Percentiles rank a stretch among this genome's conserved stretches.
Evolutionary conservation across 2,113 vertebrate genomes (phyloP).

Genomic region (Zonotrichia leucophrys): DNA sequence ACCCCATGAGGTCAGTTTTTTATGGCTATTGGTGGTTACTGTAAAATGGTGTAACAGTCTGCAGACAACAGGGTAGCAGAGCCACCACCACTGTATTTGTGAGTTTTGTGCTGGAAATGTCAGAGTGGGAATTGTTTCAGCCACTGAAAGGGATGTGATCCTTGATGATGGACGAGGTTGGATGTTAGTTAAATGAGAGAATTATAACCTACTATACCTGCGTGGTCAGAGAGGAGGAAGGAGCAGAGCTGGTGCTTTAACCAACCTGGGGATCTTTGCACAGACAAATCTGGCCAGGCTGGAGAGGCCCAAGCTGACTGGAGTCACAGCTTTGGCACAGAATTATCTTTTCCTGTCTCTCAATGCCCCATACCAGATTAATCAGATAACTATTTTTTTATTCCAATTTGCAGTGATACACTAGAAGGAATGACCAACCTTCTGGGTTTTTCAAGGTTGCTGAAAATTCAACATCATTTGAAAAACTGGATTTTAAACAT

Average conservation of each 20-base stretch:
- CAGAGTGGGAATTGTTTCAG: background rate
- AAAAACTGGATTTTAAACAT: background rate
- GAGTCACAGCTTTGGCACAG: background rate
- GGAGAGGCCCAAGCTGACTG: background rate
- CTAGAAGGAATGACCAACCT: background rate
- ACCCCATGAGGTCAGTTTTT: background rate
- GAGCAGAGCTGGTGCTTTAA: background rate
- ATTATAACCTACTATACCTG: background rate
- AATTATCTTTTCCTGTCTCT: background rate
- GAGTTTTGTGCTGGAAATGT: background rate
- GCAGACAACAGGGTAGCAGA: background rate
- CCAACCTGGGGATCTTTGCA: background rate
- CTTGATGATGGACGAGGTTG: background rate
- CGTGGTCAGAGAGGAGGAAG: background rate
- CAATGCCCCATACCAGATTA: background rate
- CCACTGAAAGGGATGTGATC: background rate
- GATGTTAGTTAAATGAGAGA: background rate
- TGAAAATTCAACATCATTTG: background rate
- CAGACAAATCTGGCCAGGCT: background rate
- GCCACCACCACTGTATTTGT: background rate
- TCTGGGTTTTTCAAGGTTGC: background rate
- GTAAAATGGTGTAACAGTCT: background rate
- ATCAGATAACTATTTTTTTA: background rate
- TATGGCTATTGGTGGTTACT: background rate
- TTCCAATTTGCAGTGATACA: background rate